Evolutionary conservation across 2,113 vertebrate species (phyloP).

Genomic region (human (Homo sapiens)): GRCh38 chr6:98603001-98603500

Average conservation of each 20-base stretch:
- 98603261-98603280: background rate
- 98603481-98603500: background rate
- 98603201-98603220: background rate
- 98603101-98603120: background rate
- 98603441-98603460: background rate
- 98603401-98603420: slow-evolving; percentile 12
- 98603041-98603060: slow-evolving; percentile 37
- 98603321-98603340: background rate
- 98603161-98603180: background rate
- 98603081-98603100: background rate
- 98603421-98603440: slow-evolving; percentile 7
- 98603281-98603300: background rate
- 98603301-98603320: background rate
- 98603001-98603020: background rate
- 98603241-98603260: background rate
- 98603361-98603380: background rate
- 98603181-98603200: slow-evolving; percentile 15
- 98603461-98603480: background rate
- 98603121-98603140: background rate
- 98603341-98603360: background rate
- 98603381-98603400: slow-evolving; percentile 18
- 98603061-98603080: background rate
- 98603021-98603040: background rate
- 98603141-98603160: background rate
- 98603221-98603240: background rate